These are phyloP conservation scores for Cryptocheilus praepositus DNA, from an alignment of 2,888 invertebrate species.

Conservation along the genomic window DNA sequence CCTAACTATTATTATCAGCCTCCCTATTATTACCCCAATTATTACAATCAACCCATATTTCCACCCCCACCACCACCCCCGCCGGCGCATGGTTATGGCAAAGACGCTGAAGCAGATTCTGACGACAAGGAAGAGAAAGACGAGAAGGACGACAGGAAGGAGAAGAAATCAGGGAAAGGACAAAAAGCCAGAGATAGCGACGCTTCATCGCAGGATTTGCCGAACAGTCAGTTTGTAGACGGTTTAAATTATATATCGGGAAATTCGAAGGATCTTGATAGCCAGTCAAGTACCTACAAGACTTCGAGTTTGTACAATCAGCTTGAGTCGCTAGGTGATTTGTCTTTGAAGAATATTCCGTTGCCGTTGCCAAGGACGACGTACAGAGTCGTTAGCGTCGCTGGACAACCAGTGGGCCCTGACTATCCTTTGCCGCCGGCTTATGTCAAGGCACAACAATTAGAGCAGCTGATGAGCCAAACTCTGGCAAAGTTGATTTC, in stretches of 20 bases:
- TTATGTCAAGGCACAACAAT: slow-evolving; percentile 61
- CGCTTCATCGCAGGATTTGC: slow-evolving; percentile 12
- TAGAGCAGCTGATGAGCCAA: slow-evolving; percentile 67
- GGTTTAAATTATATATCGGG: slow-evolving; percentile 64
- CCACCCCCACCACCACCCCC: slow-evolving; percentile 52
- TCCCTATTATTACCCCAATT: slow-evolving; percentile 61
- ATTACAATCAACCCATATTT: slow-evolving; percentile 60
- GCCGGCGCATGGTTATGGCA: slow-evolving; percentile 34
- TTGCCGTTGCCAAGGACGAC: slow-evolving; percentile 50
- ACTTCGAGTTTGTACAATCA: slow-evolving; percentile 58
- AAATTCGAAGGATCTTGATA: slow-evolving; percentile 62
- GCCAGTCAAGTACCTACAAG: slow-evolving; percentile 63
- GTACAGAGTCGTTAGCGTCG: slow-evolving; percentile 63
- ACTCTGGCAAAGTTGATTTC: slow-evolving; percentile 59
- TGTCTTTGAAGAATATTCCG: slow-evolving; percentile 43
- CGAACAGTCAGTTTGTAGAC: slow-evolving; percentile 60
- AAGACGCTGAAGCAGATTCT: slow-evolving; percentile 31
- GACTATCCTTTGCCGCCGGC: slow-evolving; percentile 58
- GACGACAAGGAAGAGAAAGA: slow-evolving; percentile 31
- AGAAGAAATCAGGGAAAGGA: slow-evolving; percentile 29
- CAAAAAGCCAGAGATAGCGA: slow-evolving; percentile 55
- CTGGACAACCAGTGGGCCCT: slow-evolving; percentile 58
- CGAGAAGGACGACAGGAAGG: slow-evolving; percentile 6
- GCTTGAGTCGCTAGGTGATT: slow-evolving; percentile 52
- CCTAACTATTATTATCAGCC: slow-evolving; percentile 65